Base-by-base conservation (phyloP, 2,113 vertebrate genomes). In the Equus quagga region DNA sequence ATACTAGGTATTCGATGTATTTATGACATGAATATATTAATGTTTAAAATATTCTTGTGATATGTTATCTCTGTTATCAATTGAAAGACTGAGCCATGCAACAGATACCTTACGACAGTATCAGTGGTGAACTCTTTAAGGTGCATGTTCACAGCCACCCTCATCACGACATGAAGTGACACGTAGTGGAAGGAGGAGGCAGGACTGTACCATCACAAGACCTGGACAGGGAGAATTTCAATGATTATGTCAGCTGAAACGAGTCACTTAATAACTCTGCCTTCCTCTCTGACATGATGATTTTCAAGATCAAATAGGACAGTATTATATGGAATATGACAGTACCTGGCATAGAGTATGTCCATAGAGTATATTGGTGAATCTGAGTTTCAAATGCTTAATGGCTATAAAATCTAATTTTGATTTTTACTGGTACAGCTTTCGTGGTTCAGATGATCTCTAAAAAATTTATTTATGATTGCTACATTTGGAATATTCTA, bases 301-400 rank as follows among this genome's bases (percentile, higher is more conserved):
- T 85, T 75, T 54, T 56, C 60, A 65, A 33, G 49, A 70, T 89
- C 67, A 85, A 56, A 60, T 24, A 78, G 23, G 70, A 18, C 5
- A 78, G 36, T n/a, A 17, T 21, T 62, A 1, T 44, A 19, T 93
- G 67, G 28, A 51, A 9, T 69, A 8, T 64, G 84, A 73, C 33
- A 58, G 36, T n/a, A 23, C 8, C 60, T 83, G 69, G 72, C 65
- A 8, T 24, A 8, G 76, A 46, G 21, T 49, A 24, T 31, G 51
- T 15, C 13, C 51, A 15, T 54, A 54, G 51, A 54, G 51, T 54
- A 54, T 11, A 10, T 9, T 82, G 79, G 41, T 28, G 44, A 64
- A 89, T 91, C 83, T 91, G 79, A 83, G 75, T 91, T 91, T 91
- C 69, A 89, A 67, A 6, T 58, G 64, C 56, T 85, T 95, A 82